phyloP scores from a whole-genome alignment of 1,140 invertebrate genomes.

The Drusus annulatus region DNA sequence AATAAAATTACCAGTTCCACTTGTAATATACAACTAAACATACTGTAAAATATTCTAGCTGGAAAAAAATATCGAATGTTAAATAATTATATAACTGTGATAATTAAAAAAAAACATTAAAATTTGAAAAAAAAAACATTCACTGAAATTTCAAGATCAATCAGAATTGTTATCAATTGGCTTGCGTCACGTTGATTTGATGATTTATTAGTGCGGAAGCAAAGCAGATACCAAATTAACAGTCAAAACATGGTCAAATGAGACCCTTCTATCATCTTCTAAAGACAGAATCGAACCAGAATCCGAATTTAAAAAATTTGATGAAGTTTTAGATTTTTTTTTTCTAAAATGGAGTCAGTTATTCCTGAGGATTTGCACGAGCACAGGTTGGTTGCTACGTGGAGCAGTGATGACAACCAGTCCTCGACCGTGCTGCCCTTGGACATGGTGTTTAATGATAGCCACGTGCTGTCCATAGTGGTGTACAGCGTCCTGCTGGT shows the following conservation, averaged over 20 bases:
- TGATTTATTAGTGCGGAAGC: neutral
- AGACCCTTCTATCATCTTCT: neutral
- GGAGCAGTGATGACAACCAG: conserved; percentile 54
- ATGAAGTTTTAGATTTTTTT: neutral
- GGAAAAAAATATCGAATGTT: neutral
- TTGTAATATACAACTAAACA: neutral
- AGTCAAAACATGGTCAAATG: conserved; percentile 4
- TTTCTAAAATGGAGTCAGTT: conserved; percentile 20
- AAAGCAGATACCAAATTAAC: neutral
- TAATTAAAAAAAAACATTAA: no score
- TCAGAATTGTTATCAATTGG: neutral
- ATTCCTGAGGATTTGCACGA: conserved; percentile 36
- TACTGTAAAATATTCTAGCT: neutral
- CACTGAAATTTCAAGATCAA: conserved; percentile 13
- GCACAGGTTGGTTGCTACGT: conserved; percentile 23
- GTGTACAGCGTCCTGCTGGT: conserved; percentile 86
- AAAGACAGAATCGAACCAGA: neutral
- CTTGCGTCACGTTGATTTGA: neutral
- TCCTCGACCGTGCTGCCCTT: conserved; percentile 72
- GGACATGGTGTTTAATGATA: conserved; percentile 87
- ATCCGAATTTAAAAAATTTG: neutral
- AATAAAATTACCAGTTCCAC: neutral
- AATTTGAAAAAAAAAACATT: neutral
- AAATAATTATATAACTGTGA: neutral
- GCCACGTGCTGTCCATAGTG: conserved; percentile 83